Percentiles rank a stretch among this genome's conserved stretches.
Evolutionary conservation across 1,140 invertebrate species (phyloP).

Genomic region (Apocrypta bakeri): DNA sequence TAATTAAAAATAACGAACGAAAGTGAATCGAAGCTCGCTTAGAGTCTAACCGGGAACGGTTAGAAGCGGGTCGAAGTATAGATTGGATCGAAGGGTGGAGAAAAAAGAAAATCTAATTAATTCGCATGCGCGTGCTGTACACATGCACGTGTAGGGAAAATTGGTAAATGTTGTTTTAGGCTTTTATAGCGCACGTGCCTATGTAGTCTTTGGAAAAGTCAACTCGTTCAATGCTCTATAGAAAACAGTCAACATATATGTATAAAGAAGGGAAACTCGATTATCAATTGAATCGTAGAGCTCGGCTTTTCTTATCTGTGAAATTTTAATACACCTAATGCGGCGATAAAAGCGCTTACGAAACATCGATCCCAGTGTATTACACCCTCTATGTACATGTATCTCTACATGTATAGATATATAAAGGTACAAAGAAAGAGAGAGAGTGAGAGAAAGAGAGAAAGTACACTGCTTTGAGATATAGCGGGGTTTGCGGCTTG

Average conservation of each 20-base stretch:
- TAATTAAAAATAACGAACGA: constrained; percentile 61
- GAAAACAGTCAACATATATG: no score
- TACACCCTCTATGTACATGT: background rate
- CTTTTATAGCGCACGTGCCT: constrained; percentile 55
- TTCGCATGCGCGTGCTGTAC: constrained; percentile 13
- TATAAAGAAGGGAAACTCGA: no score
- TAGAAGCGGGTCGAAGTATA: background rate
- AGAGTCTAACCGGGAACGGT: no score
- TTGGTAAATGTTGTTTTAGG: constrained; percentile 63
- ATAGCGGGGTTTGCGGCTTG: background rate
- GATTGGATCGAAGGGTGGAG: constrained; percentile 44
- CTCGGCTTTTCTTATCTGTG: background rate
- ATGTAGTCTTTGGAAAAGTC: no score
- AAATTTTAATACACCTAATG: background rate
- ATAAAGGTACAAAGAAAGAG: no score
- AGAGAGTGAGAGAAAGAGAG: no score
- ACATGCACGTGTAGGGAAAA: constrained; percentile 26
- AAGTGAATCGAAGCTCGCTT: constrained; percentile 53
- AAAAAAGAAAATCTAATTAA: constrained; percentile 61
- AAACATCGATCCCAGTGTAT: background rate
- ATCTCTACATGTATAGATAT: background rate
- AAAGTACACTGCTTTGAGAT: background rate
- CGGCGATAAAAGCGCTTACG: background rate
- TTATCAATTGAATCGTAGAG: no score
- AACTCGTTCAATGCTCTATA: background rate